phyloP scores from a whole-genome alignment of 2,888 invertebrate species.

The Argyresthia goedartella region DNA sequence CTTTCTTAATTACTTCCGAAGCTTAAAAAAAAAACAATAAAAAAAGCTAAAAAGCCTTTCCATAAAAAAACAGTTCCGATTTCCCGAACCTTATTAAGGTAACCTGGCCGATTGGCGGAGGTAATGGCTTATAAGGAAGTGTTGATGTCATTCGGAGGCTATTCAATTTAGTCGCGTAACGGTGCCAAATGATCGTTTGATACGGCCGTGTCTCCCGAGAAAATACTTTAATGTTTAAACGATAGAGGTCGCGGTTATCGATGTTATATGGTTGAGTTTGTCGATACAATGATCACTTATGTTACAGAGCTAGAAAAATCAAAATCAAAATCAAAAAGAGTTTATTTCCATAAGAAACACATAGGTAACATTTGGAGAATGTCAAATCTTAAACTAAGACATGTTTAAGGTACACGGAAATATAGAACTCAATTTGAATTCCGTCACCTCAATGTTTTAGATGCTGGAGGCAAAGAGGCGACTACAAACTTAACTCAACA shows the following conservation, averaged over 20 bases:
- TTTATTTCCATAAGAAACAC: too few species aligned
- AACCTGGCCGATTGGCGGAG: neutral
- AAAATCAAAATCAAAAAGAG: too few species aligned
- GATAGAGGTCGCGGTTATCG: conserved; percentile 18
- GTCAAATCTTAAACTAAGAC: too few species aligned
- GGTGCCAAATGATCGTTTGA: conserved; percentile 15
- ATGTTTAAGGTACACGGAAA: too few species aligned
- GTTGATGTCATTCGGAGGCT: conserved; percentile 25
- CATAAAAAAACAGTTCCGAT: neutral
- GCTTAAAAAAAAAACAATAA: conserved; percentile 3
- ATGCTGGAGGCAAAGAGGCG: too few species aligned
- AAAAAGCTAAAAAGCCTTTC: conserved; percentile 15
- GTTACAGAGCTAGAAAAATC: too few species aligned
- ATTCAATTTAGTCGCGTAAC: conserved; percentile 40
- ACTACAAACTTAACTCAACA: too few species aligned
- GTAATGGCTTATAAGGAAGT: conserved; percentile 27
- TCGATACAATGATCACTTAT: conserved; percentile 8
- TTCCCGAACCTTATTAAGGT: neutral
- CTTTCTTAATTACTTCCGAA: too few species aligned
- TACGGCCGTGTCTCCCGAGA: conserved; percentile 33
- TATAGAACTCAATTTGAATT: too few species aligned
- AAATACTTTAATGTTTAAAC: conserved; percentile 47
- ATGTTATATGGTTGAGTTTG: neutral
- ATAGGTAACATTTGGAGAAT: too few species aligned
- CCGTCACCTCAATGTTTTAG: too few species aligned